Conservation (phyloP, 2,888 invertebrate species). For the Melipona beecheii region DNA sequence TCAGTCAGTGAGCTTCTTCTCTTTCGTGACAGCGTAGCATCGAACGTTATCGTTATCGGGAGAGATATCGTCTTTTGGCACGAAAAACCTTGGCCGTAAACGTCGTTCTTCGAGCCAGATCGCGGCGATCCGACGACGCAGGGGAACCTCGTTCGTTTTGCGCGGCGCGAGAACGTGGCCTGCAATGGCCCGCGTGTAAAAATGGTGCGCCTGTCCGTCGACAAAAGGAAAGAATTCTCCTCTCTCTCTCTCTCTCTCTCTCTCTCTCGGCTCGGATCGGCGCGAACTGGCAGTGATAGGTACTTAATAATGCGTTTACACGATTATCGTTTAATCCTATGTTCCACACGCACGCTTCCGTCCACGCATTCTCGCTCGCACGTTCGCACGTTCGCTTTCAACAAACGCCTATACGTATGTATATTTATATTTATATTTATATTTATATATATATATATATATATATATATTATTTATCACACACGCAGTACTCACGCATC, state of each 20-base stretch:
- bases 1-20: background rate
- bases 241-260: constrained; percentile 13
- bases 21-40: constrained; percentile 43
- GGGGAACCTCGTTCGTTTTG: constrained; percentile 19
- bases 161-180: constrained; percentile 25
- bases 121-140: constrained; percentile 61
- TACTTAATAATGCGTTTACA: constrained; percentile 71
- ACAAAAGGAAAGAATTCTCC: constrained; percentile 18
- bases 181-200: constrained; percentile 42
- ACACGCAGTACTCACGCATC: constrained; percentile 64
- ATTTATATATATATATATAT: constrained; percentile 55
- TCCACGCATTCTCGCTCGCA: constrained; percentile 16
- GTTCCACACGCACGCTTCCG: constrained; percentile 19
- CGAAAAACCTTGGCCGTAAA: constrained; percentile 68
- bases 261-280: constrained; percentile 54
- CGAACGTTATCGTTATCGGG: constrained; percentile 51
- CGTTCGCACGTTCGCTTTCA: constrained; percentile 22
- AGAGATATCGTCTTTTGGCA: constrained; percentile 70
- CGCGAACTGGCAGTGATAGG: constrained; percentile 65
- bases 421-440: constrained; percentile 59
- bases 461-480: constrained; percentile 59
- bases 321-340: constrained; percentile 60
- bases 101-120: constrained; percentile 64
- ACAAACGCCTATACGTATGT: constrained; percentile 72
- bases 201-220: constrained; percentile 28